Evolutionary conservation across 2,888 invertebrate species (phyloP).

Genomic region (Anoncus sp.): DNA sequence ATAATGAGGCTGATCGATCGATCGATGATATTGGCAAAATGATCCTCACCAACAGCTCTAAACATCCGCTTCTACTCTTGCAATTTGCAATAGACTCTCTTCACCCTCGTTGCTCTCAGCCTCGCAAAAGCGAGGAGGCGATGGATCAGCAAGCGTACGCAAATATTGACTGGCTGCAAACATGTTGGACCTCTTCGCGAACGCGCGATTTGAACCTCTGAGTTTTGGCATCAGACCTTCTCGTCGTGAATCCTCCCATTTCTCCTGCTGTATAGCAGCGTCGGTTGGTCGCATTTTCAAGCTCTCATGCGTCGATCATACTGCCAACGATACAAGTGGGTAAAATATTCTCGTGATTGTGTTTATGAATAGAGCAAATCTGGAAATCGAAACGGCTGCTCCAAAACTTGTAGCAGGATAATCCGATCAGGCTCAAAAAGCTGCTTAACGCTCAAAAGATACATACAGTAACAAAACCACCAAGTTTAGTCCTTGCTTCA

Average conservation of each 20-base stretch:
- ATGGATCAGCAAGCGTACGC: constrained; percentile 70
- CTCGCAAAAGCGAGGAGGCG: constrained; percentile 60
- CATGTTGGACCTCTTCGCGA: constrained; percentile 67
- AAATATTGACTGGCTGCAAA: constrained; percentile 72
- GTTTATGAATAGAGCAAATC: constrained; percentile 29
- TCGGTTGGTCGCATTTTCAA: constrained; percentile 21
- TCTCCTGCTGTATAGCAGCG: background rate
- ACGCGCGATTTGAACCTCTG: constrained; percentile 54
- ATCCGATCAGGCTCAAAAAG: background rate
- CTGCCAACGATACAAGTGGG: constrained; percentile 10
- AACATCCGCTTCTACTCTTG: constrained; percentile 50
- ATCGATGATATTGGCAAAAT: constrained; percentile 45
- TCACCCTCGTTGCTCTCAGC: constrained; percentile 18
- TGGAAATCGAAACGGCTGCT: background rate
- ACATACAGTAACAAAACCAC: background rate
- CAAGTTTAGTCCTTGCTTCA: background rate
- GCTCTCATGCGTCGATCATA: constrained; percentile 12
- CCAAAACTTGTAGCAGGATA: background rate
- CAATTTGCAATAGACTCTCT: constrained; percentile 48
- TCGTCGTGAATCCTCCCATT: constrained; percentile 25
- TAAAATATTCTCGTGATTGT: constrained; percentile 23
- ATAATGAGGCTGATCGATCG: constrained; percentile 47
- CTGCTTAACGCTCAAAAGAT: background rate
- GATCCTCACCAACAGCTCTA: constrained; percentile 28
- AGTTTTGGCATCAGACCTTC: constrained; percentile 33